Base-by-base conservation (phyloP, 2,797 vertebrate species). In the Silurus lanzhouensis region DNA sequence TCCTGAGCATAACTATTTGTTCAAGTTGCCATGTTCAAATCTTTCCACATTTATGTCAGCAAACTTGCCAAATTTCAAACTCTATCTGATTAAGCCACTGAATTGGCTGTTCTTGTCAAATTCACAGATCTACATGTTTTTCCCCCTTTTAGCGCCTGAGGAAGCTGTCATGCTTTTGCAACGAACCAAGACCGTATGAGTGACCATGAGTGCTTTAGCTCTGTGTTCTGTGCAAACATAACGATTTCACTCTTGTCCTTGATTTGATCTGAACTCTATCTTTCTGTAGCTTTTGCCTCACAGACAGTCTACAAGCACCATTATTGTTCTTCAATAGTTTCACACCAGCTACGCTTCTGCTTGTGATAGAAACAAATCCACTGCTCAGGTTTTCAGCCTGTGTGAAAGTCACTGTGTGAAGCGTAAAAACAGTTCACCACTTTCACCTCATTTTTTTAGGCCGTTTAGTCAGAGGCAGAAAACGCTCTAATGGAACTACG, bases 351-450 rank as follows among this genome's bases (percentile, higher is more conserved):
- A 22, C 60, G 63, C 38, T 80, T 80, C 38, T 58, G 57, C 10
- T 31, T 55, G 72, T 75, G 25, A 38, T 44, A 57, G 38, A 80
- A n/a, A 80, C 78, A 80, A 66, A 80, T 64, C 79, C 64, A 3
- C 46, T 55, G 52, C 8, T 48, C 66, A 25, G 75, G 17, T n/a
- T 67, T 61, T 68, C 55, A 22, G 52, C 74, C 61, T 38, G 64
- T 68, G 58, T 27, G 75, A 79, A 84, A 60, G 64, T 84, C 83
- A 75, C 79, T 84, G 72, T 20, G 76, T 79, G n/a, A 70, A 71
- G 67, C 61, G 38, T 68, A 52, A 25, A 84, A 81, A 38, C 38
- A 81, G 66, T 72, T 80, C n/a, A 63, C 67, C 25, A 15, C 66
- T 80, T 80, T 80, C 52, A 52, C 67, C 17, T 31, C 20, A 70